Evolutionary conservation across 2,797 vertebrate genomes (phyloP).

Genomic region (Oreochromis grahami): DNA sequence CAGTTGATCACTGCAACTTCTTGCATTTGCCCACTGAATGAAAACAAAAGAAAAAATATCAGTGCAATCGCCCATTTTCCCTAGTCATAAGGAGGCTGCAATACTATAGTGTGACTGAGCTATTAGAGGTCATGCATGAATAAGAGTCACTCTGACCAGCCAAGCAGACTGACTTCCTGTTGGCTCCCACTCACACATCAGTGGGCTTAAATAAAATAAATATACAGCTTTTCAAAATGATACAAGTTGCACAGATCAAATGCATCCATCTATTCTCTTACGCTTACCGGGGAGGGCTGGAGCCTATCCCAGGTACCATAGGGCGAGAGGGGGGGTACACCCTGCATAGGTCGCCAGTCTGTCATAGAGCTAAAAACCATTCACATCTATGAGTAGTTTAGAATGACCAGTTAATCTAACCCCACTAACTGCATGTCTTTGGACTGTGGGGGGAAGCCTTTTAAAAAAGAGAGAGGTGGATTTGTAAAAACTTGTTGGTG

Average conservation of each 20-base stretch:
- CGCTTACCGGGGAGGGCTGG: neutral
- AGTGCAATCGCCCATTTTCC: rapidly evolving
- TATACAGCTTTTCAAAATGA: neutral
- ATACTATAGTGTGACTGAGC: neutral
- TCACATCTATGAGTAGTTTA: rapidly evolving
- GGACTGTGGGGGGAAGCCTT: neutral
- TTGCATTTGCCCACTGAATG: neutral
- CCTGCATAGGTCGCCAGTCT: neutral
- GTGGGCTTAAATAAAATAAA: neutral
- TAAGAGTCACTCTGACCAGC: neutral
- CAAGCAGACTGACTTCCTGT: neutral
- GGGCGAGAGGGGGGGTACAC: rapidly evolving
- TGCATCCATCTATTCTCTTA: neutral
- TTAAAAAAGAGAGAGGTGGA: neutral
- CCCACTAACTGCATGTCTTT: neutral
- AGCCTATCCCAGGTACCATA: neutral
- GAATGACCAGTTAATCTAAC: neutral
- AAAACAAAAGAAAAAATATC: rapidly evolving
- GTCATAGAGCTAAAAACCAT: rapidly evolving
- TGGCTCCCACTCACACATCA: neutral
- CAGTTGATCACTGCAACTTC: neutral
- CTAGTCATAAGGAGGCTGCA: neutral
- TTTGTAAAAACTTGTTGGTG: rapidly evolving
- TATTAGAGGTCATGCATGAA: neutral
- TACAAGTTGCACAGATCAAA: neutral